Evolutionary conservation across 2,797 vertebrate species (phyloP), one percentile per base, ranked within the genome.

Genomic region (Furcifer pardalis): DNA sequence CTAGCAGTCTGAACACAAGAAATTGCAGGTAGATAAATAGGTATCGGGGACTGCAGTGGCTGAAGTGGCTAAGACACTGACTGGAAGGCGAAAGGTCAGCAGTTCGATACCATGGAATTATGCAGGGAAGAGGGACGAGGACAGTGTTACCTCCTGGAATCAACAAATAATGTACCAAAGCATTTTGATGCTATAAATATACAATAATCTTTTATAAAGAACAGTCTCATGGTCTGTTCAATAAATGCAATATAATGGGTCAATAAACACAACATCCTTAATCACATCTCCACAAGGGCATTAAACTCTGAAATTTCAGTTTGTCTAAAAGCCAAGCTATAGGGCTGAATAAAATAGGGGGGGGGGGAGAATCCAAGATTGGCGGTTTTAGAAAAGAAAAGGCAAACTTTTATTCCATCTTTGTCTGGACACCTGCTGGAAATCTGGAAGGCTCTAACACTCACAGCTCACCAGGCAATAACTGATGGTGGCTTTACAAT

Each of bases 401-500:
- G 75, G 30, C 40, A 5, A 56, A 17, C 1, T 30, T 1, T 37
- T 1, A 23, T 56, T 32, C 66, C 63, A 81, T 78, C 73, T 83
- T 30, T 0, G 52, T 17, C 35, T 5, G 66, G 2, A 59, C 44
- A 3, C 0, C 35, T 15, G 32, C 68, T 12, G 46, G 1, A 23
- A 32, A 0, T 37, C 78, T 40, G 23, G 49, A 62, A 56, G 81
- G 86, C 84, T 86, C 40, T 63, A 82, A 71, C 46, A 8, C 83
- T 88, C 56, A 42, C 56, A 79, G 19, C 73, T 15, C 56, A 82
- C 6, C 3, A 60, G 69, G 85, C 77, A 85, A 32, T 84, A 73
- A 83, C 63, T 10, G 82, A 89, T 90, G 84, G 85, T 21, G 72
- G 84, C 35, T 84, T 72, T 2, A 42, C 12, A 17, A 80, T 77